Percentiles rank a stretch among this genome's conserved stretches.
These are phyloP conservation scores for Acanthoscelides obtectus DNA, from an alignment of 2,888 invertebrate genomes.

Conservation along the genomic window DNA sequence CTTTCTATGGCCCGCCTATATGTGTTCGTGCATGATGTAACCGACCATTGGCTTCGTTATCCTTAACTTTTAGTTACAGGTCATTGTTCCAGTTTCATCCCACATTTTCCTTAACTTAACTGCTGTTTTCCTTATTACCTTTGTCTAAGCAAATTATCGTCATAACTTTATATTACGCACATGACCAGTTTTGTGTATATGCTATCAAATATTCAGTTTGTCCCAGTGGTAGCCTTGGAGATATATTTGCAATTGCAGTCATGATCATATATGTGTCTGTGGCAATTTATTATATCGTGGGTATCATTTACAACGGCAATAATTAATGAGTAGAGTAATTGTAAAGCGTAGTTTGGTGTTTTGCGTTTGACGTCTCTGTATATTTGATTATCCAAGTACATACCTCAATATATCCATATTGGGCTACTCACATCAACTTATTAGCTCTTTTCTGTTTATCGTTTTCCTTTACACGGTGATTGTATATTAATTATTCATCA, in stretches of 20 bases:
- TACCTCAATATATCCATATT: no score
- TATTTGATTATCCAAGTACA: neutral
- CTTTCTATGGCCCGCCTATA: no score
- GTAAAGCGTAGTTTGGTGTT: neutral
- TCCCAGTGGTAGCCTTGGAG: neutral
- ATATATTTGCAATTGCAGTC: neutral
- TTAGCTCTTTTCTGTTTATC: no score
- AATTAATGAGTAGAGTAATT: neutral
- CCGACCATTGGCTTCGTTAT: neutral
- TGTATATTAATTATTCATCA: no score
- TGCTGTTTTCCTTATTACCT: neutral
- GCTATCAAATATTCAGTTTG: neutral
- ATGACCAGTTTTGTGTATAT: neutral
- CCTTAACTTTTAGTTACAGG: neutral
- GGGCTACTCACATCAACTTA: no score
- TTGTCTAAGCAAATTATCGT: neutral
- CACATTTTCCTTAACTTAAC: neutral
- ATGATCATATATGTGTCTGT: neutral
- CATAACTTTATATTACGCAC: neutral
- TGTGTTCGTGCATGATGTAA: no score
- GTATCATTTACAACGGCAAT: neutral
- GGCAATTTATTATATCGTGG: neutral
- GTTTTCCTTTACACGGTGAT: no score
- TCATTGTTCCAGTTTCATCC: neutral
- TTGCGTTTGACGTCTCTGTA: neutral